Base-by-base conservation (phyloP, 2,113 vertebrate species). In the Hippocampus abdominalis region DNA sequence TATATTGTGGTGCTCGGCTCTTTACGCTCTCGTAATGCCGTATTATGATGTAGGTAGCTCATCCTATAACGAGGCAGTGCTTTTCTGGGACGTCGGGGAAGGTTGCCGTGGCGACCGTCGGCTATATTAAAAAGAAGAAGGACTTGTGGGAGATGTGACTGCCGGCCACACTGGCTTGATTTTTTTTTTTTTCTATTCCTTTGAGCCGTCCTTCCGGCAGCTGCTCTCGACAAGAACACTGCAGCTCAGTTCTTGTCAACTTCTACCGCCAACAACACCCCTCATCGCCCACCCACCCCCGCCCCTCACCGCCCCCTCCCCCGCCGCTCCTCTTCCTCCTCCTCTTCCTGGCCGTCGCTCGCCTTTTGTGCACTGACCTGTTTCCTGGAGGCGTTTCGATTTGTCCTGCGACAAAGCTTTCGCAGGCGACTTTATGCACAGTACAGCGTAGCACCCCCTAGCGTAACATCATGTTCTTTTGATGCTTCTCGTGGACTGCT, bases 281-380 rank as follows among this genome's bases (percentile, higher is more conserved):
- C 71, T 68, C 60, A 6, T 4, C 32, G 32, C 32, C 32, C 32
- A 5, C 32, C 32, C 32, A 6, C 0, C 54, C 51, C 51, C 71
- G 69, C 68, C 57, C 72, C 64, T 70, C 72, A n/a, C n/a, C 32
- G 5, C 32, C 32, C 32, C 32, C 32, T 36, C 0, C 54, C 51
- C 51, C 71, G 69, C 68, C 57, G 74, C 64, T 70, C 72, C 64
- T 66, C 23, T 63, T 61, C 63, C 66, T 59, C 46, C 36, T 63
- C 66, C 79, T 27, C 32, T 66, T 72, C 70, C 72, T 78, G 73
- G 72, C 62, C 15, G 32, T 75, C 77, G 73, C 74, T 68, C 65
- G 53, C 57, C 66, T 73, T 88, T 87, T 87, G 86, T 88, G 81
- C 72, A 39, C 63, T 88, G 84, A 89, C 84, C 83, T 88, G 83